A percentile compares a stretch with the other conserved stretches of the same genome.
These are phyloP conservation scores for Gallinago media DNA, from an alignment of 2,113 vertebrate genomes.

Conservation along the genomic window DNA sequence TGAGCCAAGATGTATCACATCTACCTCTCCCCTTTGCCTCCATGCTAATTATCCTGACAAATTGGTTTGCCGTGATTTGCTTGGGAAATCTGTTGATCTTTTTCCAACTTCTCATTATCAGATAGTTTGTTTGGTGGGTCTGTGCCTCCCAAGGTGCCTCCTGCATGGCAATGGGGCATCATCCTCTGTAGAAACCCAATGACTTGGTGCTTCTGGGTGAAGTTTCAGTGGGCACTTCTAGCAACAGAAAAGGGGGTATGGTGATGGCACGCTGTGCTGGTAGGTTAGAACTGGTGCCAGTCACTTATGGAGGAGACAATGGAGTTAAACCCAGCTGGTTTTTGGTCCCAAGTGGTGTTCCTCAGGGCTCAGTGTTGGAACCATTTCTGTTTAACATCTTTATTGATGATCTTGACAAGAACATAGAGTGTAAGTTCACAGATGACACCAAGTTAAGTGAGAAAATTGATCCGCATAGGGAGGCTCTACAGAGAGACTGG, in stretches of 20 bases:
- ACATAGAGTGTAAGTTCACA: too few relatives aligned
- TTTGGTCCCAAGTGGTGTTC: too few relatives aligned
- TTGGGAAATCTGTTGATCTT: neutral
- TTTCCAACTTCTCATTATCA: neutral
- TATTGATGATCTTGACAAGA: too few relatives aligned
- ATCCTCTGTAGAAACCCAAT: neutral
- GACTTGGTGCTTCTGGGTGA: neutral
- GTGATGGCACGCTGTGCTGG: neutral
- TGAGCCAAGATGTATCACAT: slow-evolving; percentile 7
- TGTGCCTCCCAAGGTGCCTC: neutral
- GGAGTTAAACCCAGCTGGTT: too few relatives aligned
- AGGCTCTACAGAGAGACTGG: too few relatives aligned
- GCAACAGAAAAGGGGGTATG: neutral
- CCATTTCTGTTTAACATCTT: too few relatives aligned
- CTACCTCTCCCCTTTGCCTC: neutral
- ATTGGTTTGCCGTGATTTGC: neutral
- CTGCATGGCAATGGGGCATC: neutral
- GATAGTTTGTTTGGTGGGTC: neutral
- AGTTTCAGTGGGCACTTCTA: neutral
- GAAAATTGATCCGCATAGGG: too few relatives aligned
- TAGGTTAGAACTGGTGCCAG: neutral
- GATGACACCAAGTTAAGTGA: too few relatives aligned
- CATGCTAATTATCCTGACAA: slow-evolving; percentile 21
- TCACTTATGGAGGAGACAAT: neutral
- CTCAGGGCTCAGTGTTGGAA: too few relatives aligned